Conservation (phyloP, 2,888 invertebrate genomes). For the Mylabris sibirica region DNA sequence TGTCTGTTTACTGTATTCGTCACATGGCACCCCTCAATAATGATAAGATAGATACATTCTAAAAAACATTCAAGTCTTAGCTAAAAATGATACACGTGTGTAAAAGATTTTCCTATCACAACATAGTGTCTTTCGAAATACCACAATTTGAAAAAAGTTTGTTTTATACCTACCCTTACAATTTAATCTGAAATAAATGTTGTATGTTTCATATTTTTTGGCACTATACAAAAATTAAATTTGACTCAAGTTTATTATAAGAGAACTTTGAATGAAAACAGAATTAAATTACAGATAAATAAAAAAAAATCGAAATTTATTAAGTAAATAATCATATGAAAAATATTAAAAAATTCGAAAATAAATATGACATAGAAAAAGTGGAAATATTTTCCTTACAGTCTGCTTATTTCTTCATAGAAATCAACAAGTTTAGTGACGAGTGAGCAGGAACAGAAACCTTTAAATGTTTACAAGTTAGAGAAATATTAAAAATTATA, state of each 20-base stretch:
- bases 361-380: slow-evolving; percentile 50
- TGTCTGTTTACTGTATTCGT: slow-evolving; percentile 54
- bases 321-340: slow-evolving; percentile 33
- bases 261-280: slow-evolving; percentile 47
- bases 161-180: not conserved
- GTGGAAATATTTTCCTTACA: slow-evolving; percentile 41
- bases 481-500: slow-evolving; percentile 43
- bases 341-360: slow-evolving; percentile 48
- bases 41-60: slow-evolving; percentile 49
- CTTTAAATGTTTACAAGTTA: slow-evolving; percentile 41
- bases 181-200: not conserved
- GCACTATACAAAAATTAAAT: slow-evolving; percentile 4
- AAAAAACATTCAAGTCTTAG: slow-evolving; percentile 44
- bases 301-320: slow-evolving; percentile 16
- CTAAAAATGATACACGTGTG: slow-evolving; percentile 43
- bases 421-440: slow-evolving; percentile 38
- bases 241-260: slow-evolving; percentile 37
- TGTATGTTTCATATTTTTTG: not conserved
- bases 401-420: slow-evolving; percentile 41
- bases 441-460: slow-evolving; percentile 42
- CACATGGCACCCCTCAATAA: slow-evolving; percentile 53
- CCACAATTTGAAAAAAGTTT: too few relatives aligned
- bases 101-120: slow-evolving; percentile 9
- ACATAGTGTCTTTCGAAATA: too few relatives aligned
- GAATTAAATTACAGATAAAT: slow-evolving; percentile 35